Percentiles rank a stretch among this genome's conserved stretches.
These are phyloP conservation scores for Sebastes dallii DNA, from an alignment of 2,797 vertebrate species.

Conservation along the genomic window DNA sequence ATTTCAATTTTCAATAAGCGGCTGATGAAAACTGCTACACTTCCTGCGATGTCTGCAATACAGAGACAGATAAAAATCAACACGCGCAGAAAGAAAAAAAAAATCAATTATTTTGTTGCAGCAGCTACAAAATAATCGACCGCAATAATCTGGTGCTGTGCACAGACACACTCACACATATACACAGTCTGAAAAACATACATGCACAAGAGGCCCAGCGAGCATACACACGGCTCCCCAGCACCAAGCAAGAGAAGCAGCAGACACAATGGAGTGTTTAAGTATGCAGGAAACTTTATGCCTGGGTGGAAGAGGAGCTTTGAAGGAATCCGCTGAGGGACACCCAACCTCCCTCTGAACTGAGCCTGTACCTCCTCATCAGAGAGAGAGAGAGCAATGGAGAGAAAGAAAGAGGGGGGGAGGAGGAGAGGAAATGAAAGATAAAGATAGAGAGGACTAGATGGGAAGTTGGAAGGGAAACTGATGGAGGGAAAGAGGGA, in stretches of 20 bases:
- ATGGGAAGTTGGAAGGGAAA: constrained; percentile 36
- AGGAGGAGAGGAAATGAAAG: constrained; percentile 13
- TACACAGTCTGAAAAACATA: constrained; percentile 39
- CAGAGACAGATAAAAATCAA: constrained; percentile 47
- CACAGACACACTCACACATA: constrained; percentile 3
- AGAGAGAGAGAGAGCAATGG: constrained; percentile 44
- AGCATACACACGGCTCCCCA: constrained; percentile 34
- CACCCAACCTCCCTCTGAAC: constrained; percentile 79
- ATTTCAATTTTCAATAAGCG: constrained; percentile 30
- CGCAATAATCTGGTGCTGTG: constrained; percentile 49
- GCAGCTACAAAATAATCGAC: constrained; percentile 42
- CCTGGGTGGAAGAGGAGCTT: constrained; percentile 77
- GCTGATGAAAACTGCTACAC: constrained; percentile 7
- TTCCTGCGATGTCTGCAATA: constrained; percentile 27
- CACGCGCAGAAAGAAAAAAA: constrained; percentile 1
- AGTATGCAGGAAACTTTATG: constrained; percentile 80
- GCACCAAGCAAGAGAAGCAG: constrained; percentile 49
- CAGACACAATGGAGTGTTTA: constrained; percentile 77
- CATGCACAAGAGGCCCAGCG: constrained; percentile 34
- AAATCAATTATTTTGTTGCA: constrained; percentile 38
- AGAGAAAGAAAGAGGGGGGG: background rate
- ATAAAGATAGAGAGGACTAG: constrained; percentile 41
- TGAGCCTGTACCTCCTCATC: constrained; percentile 75
- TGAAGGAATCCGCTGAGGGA: constrained; percentile 82
- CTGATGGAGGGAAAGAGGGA: constrained; percentile 25